A percentile compares a stretch with the other conserved stretches of the same genome.
phyloP scores from a whole-genome alignment of 2,888 invertebrate species.

The Dasysyrphus tricinctus region DNA sequence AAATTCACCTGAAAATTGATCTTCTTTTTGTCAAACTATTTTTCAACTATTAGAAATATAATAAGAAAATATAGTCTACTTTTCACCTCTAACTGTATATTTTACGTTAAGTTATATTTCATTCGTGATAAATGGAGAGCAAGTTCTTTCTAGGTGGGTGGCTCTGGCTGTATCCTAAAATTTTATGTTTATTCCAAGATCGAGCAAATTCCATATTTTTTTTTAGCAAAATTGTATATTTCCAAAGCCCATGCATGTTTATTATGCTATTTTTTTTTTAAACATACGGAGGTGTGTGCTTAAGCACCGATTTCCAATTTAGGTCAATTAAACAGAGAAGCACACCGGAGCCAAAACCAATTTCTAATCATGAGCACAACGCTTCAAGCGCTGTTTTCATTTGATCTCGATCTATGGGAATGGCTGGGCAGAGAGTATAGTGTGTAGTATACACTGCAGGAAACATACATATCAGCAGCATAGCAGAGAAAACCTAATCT shows the following conservation, averaged over 20 bases:
- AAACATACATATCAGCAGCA: too few relatives aligned
- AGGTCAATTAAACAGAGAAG: slow-evolving; percentile 74
- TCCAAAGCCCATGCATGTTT: neutral
- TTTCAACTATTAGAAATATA: too few relatives aligned
- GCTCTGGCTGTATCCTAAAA: slow-evolving; percentile 44
- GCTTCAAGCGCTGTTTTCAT: slow-evolving; percentile 47
- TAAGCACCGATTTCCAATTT: slow-evolving; percentile 64
- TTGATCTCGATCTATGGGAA: slow-evolving; percentile 40
- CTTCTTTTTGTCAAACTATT: too few relatives aligned
- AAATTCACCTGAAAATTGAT: too few relatives aligned
- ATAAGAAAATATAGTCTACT: too few relatives aligned
- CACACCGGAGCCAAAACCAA: slow-evolving; percentile 46
- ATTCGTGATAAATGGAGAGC: slow-evolving; percentile 44
- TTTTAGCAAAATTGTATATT: slow-evolving; percentile 27
- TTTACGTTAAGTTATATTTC: neutral
- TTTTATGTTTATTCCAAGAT: slow-evolving; percentile 60
- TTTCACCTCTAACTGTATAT: slow-evolving; percentile 28
- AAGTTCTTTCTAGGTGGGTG: slow-evolving; percentile 59
- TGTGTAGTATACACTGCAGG: neutral
- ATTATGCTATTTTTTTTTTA: neutral
- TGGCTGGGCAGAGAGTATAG: neutral
- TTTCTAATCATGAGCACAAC: slow-evolving; percentile 59
- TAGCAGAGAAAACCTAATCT: neutral
- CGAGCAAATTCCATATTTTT: slow-evolving; percentile 34
- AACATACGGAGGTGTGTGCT: slow-evolving; percentile 10